These are phyloP conservation scores for Hemaris fuciformis DNA, from an alignment of 2,888 invertebrate genomes.

Conservation along the genomic window DNA sequence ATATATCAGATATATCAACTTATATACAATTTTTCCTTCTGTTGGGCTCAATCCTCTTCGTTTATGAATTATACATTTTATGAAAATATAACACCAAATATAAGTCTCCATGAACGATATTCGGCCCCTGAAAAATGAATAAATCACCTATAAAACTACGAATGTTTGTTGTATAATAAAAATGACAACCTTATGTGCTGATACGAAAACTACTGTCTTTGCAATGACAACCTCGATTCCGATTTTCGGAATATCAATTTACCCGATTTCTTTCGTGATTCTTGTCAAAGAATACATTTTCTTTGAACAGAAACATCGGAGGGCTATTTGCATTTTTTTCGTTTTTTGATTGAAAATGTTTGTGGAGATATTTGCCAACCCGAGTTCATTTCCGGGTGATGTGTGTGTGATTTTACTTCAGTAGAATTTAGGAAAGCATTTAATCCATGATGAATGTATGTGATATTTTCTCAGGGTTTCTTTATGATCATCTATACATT, in stretches of 20 bases:
- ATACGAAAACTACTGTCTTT: background rate
- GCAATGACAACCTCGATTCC: background rate
- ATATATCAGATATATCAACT: too few species aligned
- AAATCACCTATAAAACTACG: too few species aligned
- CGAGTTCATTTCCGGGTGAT: background rate
- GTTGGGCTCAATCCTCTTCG: too few species aligned
- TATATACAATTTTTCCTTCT: too few species aligned
- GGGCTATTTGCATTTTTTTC: slow-evolving; percentile 18
- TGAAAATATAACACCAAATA: too few species aligned
- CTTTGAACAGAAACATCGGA: slow-evolving; percentile 5
- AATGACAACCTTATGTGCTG: background rate
- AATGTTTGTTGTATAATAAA: too few species aligned
- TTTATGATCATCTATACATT: too few species aligned
- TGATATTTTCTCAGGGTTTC: too few species aligned
- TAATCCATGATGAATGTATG: too few species aligned
- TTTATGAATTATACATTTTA: too few species aligned
- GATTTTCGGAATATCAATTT: background rate
- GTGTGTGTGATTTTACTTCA: background rate
- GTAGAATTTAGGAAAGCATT: background rate
- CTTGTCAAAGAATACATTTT: slow-evolving; percentile 14
- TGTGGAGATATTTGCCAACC: background rate
- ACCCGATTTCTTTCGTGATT: background rate
- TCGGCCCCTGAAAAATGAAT: too few species aligned
- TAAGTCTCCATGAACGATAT: too few species aligned
- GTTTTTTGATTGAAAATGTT: slow-evolving; percentile 6